phyloP scores from a whole-genome alignment of 2,113 vertebrate genomes.

The Furnarius figulus region DNA sequence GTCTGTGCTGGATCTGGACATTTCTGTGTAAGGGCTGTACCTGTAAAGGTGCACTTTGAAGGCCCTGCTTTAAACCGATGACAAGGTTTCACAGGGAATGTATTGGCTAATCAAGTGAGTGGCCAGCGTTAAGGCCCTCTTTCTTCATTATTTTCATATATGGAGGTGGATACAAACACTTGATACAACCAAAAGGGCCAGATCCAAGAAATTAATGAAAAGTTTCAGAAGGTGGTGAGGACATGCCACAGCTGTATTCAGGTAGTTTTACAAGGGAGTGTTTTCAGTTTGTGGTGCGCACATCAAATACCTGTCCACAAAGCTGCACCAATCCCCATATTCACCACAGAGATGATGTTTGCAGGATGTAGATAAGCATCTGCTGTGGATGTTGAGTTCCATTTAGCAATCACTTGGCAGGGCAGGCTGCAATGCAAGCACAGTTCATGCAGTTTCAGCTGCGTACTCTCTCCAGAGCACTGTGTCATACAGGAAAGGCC shows the following conservation, averaged over 20 bases:
- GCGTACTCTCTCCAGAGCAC: neutral
- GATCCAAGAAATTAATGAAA: neutral
- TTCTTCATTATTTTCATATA: neutral
- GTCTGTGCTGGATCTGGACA: neutral
- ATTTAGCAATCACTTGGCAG: slow-evolving; percentile 32
- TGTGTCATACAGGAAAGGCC: slow-evolving; percentile 42
- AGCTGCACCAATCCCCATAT: neutral
- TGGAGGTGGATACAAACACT: neutral
- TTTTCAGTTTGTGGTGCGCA: neutral
- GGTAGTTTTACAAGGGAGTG: neutral
- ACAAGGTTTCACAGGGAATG: neutral
- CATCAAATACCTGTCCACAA: neutral
- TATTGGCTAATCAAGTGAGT: neutral
- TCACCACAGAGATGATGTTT: neutral
- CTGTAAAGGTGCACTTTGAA: neutral
- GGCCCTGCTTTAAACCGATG: neutral
- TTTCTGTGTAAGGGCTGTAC: neutral
- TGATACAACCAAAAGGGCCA: neutral
- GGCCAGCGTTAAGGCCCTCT: neutral
- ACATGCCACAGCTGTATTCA: neutral
- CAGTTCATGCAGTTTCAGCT: slow-evolving; percentile 5
- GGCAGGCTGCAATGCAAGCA: neutral
- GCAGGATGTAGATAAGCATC: neutral
- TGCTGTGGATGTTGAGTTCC: neutral
- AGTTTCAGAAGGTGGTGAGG: neutral